Base-by-base conservation (phyloP, 2,113 vertebrate species). In the Amphilophus citrinellus region DNA sequence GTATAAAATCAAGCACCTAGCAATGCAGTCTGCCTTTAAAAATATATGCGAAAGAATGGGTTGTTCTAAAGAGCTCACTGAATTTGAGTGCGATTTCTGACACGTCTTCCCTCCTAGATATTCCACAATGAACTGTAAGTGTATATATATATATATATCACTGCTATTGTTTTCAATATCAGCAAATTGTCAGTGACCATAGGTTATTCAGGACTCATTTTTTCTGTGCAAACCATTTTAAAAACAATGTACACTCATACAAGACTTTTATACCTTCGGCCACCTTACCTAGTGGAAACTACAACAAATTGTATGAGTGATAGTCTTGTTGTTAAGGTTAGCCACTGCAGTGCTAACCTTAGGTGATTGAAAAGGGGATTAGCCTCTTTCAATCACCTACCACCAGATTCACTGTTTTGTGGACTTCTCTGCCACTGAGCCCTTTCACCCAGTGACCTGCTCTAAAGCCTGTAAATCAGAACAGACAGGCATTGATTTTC, bases 381-480 rank as follows among this genome's bases (percentile, higher is more conserved):
- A 35, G 79, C 66, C 75, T 58, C 71, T 17, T 77, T 71, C 17
- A 79, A 78, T 88, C 80, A 83, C 68, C 82, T 58, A 15, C 78
- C 15, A 47, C 82, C 71, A 76, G 10, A 10, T 85, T 20, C 57
- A 44, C 1, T 78, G 24, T 76, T 56, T 61, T 78, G n/a, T 44
- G 80, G 37, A 88, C 63, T 20, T 35, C 27, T 76, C 76, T 27
- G 39, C 39, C 20, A 11, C 58, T 1, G 27, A 90, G 17, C 57
- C 75, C 85, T 85, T 27, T 91, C 50, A 84, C 91, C 87, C 58
- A 90, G 79, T 89, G 85, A 90, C 81, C 86, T 61, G 18, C 30
- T 86, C 76, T 71, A 3, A 71, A 18, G 44, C 82, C 65, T 76
- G 63, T 78, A 73, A 82, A 89, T 88, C 88, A 17, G 17, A 77